Conservation (phyloP, 2,888 invertebrate species). For the Eilema caniola region DNA sequence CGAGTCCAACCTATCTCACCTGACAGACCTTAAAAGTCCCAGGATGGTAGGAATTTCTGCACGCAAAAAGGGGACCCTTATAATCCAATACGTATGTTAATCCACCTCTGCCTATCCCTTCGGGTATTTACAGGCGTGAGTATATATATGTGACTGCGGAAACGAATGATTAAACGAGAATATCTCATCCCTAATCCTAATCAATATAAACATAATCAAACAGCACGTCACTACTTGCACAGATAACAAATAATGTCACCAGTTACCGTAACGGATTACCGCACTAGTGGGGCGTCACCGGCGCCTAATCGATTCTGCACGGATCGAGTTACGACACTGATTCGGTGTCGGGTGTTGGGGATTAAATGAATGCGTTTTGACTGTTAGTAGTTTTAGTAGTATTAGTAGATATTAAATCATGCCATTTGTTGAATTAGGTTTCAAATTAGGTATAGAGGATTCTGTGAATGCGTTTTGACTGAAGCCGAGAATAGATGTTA, state of each 20-base stretch:
- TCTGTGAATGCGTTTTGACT: background rate
- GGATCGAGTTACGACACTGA: constrained; percentile 56
- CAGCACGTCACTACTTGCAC: constrained; percentile 22
- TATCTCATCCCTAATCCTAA: background rate
- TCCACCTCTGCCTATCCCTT: no score
- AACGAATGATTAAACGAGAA: background rate
- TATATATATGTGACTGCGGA: no score
- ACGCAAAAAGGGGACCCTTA: no score
- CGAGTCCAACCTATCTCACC: no score
- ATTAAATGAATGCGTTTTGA: constrained; percentile 40
- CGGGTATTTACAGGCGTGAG: no score
- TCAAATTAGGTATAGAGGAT: background rate
- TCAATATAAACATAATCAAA: constrained; percentile 4
- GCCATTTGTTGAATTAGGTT: background rate
- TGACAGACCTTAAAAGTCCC: no score
- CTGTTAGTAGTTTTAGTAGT: constrained; percentile 16
- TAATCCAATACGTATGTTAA: no score
- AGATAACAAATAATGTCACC: constrained; percentile 55
- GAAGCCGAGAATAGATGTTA: no score
- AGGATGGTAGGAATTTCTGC: no score
- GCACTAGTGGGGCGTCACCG: constrained; percentile 58
- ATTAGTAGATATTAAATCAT: constrained; percentile 13
- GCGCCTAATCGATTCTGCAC: constrained; percentile 60
- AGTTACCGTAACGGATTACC: constrained; percentile 44
- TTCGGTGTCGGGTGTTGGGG: constrained; percentile 50